Evolutionary conservation across 1,140 invertebrate genomes (phyloP), one percentile per base, ranked within the genome.

Genomic region (Trigoniulus corallinus): DNA sequence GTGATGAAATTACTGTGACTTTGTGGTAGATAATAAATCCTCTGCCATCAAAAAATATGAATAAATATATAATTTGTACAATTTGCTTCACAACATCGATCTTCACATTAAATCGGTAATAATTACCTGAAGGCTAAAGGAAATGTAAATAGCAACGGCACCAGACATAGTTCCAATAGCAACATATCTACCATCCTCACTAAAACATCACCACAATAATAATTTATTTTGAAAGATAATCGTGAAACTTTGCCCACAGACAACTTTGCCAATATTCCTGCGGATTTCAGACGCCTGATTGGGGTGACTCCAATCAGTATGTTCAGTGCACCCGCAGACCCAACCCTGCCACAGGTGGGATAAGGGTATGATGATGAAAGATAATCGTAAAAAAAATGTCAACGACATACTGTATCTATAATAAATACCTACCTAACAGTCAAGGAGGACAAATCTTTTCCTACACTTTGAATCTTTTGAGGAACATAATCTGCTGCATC

Each of bases 1-100:
- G 91, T 95, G 29, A 95, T 82, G 71, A 95, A 95, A 78, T 91
- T 92, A 55, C 80, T 82, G 71, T 96, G 92, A 54, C 83, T 86
- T 59, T 77, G 75, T 56, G 78, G 71, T 59, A 92, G 77, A 63
- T 82, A 79, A 54, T 92, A 74, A 43, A 88, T 74, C 62, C 76
- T 79, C 80, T 92, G 67, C 43, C 20, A 15, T 22, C 18, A 3
- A 49, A n/a, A 2, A 49, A 12, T 4, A 25, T 3, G 15, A 24
- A 50, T 23, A 26, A 4, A 12, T 48, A 20, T 52, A 18, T 23
- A 2, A 20, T 4, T 53, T 51, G 18, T 24, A 10, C 29, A 3
- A n/a, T n/a, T n/a, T n/a, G n/a, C n/a, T n/a, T n/a, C n/a, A n/a
- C n/a, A n/a, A n/a, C n/a, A n/a, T n/a, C n/a, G n/a, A n/a, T n/a